Percentiles rank a stretch among this genome's conserved stretches.
Conservation (phyloP, 1,140 invertebrate genomes). For the Plodia interpunctella region DNA sequence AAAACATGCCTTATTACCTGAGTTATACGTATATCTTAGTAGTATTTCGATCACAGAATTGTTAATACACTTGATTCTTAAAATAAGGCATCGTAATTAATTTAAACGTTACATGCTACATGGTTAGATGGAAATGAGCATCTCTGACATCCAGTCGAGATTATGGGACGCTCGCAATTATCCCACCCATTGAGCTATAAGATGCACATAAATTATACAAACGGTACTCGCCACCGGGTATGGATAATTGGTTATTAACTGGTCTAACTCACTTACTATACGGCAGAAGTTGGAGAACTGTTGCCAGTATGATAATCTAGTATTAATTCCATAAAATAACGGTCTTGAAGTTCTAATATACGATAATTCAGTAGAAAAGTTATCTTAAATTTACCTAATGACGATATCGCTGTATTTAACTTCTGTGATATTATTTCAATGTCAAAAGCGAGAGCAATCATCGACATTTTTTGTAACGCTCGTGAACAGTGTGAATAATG, state of each 20-base stretch:
- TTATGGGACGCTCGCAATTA: constrained; percentile 35
- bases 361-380: background rate
- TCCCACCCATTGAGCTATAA: constrained; percentile 34
- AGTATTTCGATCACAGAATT: too few species aligned
- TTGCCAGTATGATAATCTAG: background rate
- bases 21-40: too few species aligned
- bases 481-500: background rate
- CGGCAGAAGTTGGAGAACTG: background rate
- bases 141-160: constrained; percentile 2
- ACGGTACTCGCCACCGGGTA: constrained; percentile 17
- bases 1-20: too few species aligned
- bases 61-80: too few species aligned
- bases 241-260: constrained; percentile 23
- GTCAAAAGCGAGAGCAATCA: constrained; percentile 45
- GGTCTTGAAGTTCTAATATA: background rate
- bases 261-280: constrained; percentile 19
- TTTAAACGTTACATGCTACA: too few species aligned
- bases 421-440: constrained; percentile 49
- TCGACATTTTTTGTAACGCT: constrained; percentile 19
- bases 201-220: constrained; percentile 37
- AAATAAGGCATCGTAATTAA: too few species aligned
- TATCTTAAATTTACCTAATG: background rate
- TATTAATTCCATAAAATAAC: constrained; percentile 1
- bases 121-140: background rate
- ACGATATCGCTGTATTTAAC: constrained; percentile 21